Evolutionary conservation across 2,888 invertebrate genomes (phyloP).

Genomic region (Carpatolechia fugitivella): DNA sequence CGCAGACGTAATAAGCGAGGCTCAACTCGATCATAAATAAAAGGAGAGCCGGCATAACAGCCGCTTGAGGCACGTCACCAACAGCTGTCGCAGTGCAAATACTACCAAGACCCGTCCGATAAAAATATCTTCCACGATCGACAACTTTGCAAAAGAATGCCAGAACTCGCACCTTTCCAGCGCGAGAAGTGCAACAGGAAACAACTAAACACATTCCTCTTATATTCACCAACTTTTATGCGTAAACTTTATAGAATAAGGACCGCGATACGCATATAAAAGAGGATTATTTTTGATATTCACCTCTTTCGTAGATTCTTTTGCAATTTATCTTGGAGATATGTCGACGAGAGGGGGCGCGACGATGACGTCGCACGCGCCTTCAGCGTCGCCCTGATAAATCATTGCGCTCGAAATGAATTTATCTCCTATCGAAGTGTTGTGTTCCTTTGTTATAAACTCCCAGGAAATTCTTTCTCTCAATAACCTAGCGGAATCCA

Average conservation of each 20-base stretch:
- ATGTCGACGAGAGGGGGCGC: conserved; percentile 48
- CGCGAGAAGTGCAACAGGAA: conserved; percentile 23
- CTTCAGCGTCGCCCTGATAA: conserved; percentile 46
- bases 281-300: conserved; percentile 47
- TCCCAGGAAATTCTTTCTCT: conserved; percentile 20
- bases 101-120: conserved; percentile 46
- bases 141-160: conserved; percentile 17
- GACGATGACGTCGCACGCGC: conserved; percentile 57
- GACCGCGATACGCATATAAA: conserved; percentile 16
- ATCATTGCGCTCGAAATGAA: conserved; percentile 61
- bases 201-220: conserved; percentile 18
- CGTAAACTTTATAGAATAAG: conserved; percentile 30
- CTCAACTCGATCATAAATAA: conserved; percentile 73
- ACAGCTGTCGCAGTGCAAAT: conserved; percentile 60
- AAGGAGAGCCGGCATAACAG: conserved; percentile 60
- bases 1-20: conserved; percentile 66
- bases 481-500: conserved; percentile 4
- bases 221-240: conserved; percentile 15
- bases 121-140: conserved; percentile 47
- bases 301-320: conserved; percentile 51
- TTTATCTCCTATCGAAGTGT: conserved; percentile 54
- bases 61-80: conserved; percentile 59
- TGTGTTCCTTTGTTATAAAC: conserved; percentile 42
- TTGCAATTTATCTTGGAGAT: conserved; percentile 66
- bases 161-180: conserved; percentile 17